phyloP scores from a whole-genome alignment of 2,888 invertebrate species.

The Slavum lentiscoides region DNA sequence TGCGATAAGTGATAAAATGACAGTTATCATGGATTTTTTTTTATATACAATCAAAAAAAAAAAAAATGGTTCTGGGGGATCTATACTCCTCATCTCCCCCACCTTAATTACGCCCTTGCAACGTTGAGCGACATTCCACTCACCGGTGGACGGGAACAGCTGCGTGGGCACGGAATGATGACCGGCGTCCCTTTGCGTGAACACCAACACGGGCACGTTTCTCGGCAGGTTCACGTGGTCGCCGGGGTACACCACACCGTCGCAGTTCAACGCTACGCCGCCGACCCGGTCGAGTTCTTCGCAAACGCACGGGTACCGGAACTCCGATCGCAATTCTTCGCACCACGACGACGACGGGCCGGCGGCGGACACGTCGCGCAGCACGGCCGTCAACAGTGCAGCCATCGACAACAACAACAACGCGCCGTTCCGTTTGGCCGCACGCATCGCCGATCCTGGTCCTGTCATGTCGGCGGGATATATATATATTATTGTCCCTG shows the following conservation, averaged over 20 bases:
- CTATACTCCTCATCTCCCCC: too few species aligned
- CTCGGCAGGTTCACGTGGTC: constrained; percentile 78
- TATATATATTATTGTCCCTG: too few species aligned
- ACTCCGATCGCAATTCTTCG: constrained; percentile 55
- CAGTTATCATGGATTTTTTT: too few species aligned
- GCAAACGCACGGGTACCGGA: constrained; percentile 57
- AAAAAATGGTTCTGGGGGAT: too few species aligned
- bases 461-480: too few species aligned
- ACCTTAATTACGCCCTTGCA: too few species aligned
- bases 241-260: constrained; percentile 77
- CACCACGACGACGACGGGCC: constrained; percentile 52
- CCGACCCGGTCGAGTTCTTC: constrained; percentile 54
- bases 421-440: constrained; percentile 26
- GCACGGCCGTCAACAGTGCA: not conserved
- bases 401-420: not conserved
- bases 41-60: too few species aligned
- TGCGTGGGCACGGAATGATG: constrained; percentile 80
- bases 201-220: constrained; percentile 78
- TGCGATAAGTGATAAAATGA: too few species aligned
- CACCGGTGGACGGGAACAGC: constrained; percentile 61
- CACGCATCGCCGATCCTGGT: too few species aligned
- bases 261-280: constrained; percentile 71
- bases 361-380: not conserved
- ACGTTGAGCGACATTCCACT: too few species aligned
- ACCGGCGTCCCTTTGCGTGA: constrained; percentile 78